Conservation (phyloP, 2,797 vertebrate genomes). For the Poecile montanus region DNA sequence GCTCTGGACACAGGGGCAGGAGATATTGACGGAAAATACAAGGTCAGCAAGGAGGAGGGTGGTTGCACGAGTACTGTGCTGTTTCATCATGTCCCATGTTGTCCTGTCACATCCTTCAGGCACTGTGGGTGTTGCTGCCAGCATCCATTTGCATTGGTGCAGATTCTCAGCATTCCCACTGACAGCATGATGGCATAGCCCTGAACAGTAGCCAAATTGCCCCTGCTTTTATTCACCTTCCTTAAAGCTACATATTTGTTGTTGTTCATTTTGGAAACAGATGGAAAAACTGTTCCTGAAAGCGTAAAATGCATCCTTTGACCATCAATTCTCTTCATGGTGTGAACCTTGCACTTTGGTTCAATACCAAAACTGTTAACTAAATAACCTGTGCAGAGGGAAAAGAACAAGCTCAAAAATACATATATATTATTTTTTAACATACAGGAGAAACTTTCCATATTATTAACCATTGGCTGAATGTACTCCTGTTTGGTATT, state of each 20-base stretch:
- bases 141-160: not conserved
- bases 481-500: not conserved
- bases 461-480: fast-evolving
- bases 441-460: not conserved
- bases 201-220: not conserved
- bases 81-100: not conserved
- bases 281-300: not conserved
- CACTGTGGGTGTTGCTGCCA: not conserved
- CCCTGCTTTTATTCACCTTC: not conserved
- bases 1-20: too few relatives aligned
- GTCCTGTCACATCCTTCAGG: not conserved
- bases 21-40: not conserved
- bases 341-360: not conserved
- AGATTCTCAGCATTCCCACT: not conserved
- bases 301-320: not conserved
- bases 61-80: not conserved
- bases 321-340: fast-evolving
- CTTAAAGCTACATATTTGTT: not conserved
- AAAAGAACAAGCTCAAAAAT: not conserved
- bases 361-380: not conserved
- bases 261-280: not conserved
- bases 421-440: not conserved
- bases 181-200: not conserved
- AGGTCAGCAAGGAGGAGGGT: not conserved
- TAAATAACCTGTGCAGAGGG: not conserved